Conservation (phyloP, 1,140 invertebrate species). For the Drosophila saltans region DNA sequence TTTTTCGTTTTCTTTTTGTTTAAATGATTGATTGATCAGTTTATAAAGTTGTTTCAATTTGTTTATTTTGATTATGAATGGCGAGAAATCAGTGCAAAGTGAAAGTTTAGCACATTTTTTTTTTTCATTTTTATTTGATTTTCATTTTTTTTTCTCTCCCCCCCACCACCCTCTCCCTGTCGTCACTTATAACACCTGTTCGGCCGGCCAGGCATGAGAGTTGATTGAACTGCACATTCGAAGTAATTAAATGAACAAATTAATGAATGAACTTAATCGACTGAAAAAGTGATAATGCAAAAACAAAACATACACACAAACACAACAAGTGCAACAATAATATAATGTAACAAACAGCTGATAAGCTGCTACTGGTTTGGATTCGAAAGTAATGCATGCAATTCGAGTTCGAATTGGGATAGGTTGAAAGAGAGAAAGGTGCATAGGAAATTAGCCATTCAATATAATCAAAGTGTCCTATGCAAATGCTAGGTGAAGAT, state of each 20-base stretch:
- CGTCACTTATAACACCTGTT: constrained; percentile 2
- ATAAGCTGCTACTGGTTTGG: background rate
- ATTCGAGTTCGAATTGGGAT: background rate
- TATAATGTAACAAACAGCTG: background rate
- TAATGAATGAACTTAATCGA: constrained; percentile 11
- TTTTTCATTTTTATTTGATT: constrained; percentile 17
- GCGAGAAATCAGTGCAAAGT: constrained; percentile 28
- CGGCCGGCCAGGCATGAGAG: background rate
- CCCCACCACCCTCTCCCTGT: constrained; percentile 16
- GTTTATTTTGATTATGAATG: constrained; percentile 40
- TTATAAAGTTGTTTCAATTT: constrained; percentile 45
- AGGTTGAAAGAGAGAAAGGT: background rate
- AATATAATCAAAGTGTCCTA: no score
- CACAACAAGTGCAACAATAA: background rate
- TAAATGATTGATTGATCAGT: constrained; percentile 44
- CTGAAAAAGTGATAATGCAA: constrained; percentile 2
- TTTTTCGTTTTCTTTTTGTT: constrained; percentile 27
- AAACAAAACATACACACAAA: no score
- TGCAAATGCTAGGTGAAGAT: no score
- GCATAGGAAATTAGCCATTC: background rate
- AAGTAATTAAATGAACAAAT: constrained; percentile 11
- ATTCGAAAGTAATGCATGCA: no score
- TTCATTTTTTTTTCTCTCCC: constrained; percentile 15
- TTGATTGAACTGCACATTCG: constrained; percentile 8
- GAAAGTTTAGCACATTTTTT: constrained; percentile 48